A percentile compares a stretch with the other conserved stretches of the same genome.
Evolutionary conservation across 2,888 invertebrate genomes (phyloP).

Genomic region (Amaurobius ferox): DNA sequence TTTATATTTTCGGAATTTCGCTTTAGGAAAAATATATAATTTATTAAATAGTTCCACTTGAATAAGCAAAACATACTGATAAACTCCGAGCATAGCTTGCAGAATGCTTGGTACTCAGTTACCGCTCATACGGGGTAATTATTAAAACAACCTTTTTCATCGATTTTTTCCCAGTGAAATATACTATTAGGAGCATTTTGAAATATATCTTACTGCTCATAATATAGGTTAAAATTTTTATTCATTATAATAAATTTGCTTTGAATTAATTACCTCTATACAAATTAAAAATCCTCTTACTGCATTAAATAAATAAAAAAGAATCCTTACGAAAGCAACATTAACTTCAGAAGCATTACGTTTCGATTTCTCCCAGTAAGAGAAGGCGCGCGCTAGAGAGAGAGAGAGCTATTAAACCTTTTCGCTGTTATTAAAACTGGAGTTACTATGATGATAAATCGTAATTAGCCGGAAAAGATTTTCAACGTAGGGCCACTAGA

Average conservation of each 20-base stretch:
- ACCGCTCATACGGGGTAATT: no score
- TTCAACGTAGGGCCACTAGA: background rate
- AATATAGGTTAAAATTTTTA: background rate
- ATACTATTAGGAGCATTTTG: background rate
- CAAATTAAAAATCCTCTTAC: background rate
- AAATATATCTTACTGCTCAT: background rate
- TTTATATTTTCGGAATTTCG: no score
- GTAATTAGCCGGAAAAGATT: conserved; percentile 4
- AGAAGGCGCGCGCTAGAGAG: no score
- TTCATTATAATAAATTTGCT: background rate
- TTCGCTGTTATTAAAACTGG: conserved; percentile 8
- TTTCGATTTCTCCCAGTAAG: background rate
- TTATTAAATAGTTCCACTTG: no score
- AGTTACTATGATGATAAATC: conserved; percentile 8
- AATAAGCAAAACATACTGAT: no score
- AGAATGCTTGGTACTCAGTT: no score
- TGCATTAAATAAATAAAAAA: background rate
- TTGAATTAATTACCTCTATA: background rate
- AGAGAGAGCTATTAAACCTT: background rate
- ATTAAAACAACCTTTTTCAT: no score
- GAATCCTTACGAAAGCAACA: background rate
- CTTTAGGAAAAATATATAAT: no score
- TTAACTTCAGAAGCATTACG: background rate
- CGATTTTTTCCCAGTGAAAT: background rate
- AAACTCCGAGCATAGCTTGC: no score